Base-by-base conservation (phyloP, 2,113 vertebrate genomes). In the Dipodomys ordii region DNA sequence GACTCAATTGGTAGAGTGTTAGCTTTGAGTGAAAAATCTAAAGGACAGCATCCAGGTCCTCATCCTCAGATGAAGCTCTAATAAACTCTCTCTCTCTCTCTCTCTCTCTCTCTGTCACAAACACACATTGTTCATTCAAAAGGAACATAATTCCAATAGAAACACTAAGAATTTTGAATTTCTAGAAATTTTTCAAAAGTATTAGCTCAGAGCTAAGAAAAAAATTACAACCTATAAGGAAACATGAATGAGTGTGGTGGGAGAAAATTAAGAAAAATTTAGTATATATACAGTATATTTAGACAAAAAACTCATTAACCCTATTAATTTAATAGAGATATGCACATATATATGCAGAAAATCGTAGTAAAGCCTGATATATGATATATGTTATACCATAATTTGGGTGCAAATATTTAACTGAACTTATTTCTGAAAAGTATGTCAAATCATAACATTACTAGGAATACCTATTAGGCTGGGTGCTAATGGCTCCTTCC, bases 341-440 rank as follows among this genome's bases (percentile, higher is more conserved):
- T 13, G 15, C 15, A 18, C 53, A 18, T 18, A 18, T 18, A 57
- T 57, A 13, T 18, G 53, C 12, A 57, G 15, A 57, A 57, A 13
- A 57, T 53, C 49, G 2, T 53, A 57, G 12, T 16, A 57, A 16
- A 57, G 53, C 53, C 12, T 57, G 15, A 57, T 57, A 18, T 57
- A 57, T 57, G 53, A 57, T 57, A 46, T 73, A 62, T 8, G 49
- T 16, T 83, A 30, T 72, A 68, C 16, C 32, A 78, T 76, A 88
- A 76, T 83, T 89, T 90, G 87, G 19, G 53, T 84, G 18, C 3
- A 30, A 3, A 77, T 71, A 88, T 53, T 44, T 62, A 39, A 62
- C 19, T 78, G 4, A 76, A 20, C 15, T 73, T 67, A 88, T 76
- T 92, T 81, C 1, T 84, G 39, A 83, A 83, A 94, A 91, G 64